These are phyloP conservation scores for Morone chrysops DNA, from an alignment of 2,113 vertebrate genomes.

Conservation along the genomic window DNA sequence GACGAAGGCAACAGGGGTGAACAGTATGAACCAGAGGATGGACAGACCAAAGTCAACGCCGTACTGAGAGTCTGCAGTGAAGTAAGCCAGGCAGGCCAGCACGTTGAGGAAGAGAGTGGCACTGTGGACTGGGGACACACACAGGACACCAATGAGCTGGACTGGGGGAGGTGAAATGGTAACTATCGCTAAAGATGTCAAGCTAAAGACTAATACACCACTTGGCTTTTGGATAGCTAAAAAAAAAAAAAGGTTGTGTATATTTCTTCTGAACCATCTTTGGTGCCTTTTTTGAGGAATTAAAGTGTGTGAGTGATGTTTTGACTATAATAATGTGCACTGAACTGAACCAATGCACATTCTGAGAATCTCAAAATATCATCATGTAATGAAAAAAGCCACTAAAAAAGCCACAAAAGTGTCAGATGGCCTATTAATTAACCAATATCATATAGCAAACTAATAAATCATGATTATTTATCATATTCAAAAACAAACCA, in stretches of 20 bases:
- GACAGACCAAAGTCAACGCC: constrained; percentile 95
- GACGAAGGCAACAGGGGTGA: constrained; percentile 94
- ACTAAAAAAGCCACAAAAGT: too few relatives aligned
- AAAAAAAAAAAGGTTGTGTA: neutral
- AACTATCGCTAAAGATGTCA: neutral
- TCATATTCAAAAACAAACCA: neutral
- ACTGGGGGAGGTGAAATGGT: neutral
- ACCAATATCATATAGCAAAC: neutral
- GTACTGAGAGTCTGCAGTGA: constrained; percentile 60
- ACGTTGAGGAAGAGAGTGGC: constrained; percentile 94
- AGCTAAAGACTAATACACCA: neutral
- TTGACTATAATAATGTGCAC: too few relatives aligned
- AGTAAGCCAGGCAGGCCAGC: constrained; percentile 93
- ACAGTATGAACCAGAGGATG: constrained; percentile 96
- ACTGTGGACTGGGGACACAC: constrained; percentile 87
- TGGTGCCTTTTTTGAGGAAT: neutral
- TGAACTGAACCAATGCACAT: too few relatives aligned
- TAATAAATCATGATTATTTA: neutral
- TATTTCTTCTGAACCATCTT: neutral
- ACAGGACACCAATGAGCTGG: neutral
- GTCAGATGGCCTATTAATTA: neutral
- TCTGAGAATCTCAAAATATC: too few relatives aligned
- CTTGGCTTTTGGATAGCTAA: neutral
- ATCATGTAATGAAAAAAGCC: too few relatives aligned
- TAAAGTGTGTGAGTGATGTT: neutral